Evolutionary conservation across 1,140 invertebrate species (phyloP).

Genomic region (Bombyx mandarina): DNA sequence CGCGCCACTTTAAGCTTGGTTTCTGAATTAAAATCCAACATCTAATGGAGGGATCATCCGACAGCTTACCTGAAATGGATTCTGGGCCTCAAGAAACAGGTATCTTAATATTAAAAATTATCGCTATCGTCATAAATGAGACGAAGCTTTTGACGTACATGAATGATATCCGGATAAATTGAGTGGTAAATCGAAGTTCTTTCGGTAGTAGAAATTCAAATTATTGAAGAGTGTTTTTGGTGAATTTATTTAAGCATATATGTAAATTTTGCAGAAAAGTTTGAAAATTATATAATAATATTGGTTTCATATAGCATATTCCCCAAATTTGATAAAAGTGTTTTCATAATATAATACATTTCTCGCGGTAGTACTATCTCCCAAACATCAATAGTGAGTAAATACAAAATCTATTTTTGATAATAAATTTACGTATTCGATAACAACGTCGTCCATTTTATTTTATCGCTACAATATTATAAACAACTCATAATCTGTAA

Average conservation of each 20-base stretch:
- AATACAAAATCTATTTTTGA: no score
- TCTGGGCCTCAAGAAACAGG: conserved; percentile 16
- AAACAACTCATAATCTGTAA: no score
- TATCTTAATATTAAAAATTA: conserved; percentile 7
- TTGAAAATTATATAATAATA: no score
- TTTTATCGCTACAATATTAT: no score
- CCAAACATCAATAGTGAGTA: conserved; percentile 37
- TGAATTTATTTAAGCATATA: neutral
- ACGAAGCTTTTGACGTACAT: conserved; percentile 17
- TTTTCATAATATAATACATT: no score
- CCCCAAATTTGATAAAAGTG: no score
- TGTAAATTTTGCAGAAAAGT: no score
- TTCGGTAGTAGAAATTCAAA: conserved; percentile 22
- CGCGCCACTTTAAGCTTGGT: conserved; percentile 44
- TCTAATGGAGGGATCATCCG: conserved; percentile 39
- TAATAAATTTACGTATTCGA: no score
- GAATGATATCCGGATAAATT: no score
- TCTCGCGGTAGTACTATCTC: conserved; percentile 26
- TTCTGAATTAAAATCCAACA: conserved; percentile 16
- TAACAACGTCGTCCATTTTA: no score
- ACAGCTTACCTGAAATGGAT: conserved; percentile 23
- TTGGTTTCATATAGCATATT: no score
- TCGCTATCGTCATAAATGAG: neutral
- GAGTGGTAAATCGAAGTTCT: no score
- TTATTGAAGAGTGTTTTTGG: conserved; percentile 7